Percentiles rank a stretch among this genome's conserved stretches.
Evolutionary conservation across 2,888 invertebrate genomes (phyloP).

Genomic region (Scrobipalpa atriplicella): DNA sequence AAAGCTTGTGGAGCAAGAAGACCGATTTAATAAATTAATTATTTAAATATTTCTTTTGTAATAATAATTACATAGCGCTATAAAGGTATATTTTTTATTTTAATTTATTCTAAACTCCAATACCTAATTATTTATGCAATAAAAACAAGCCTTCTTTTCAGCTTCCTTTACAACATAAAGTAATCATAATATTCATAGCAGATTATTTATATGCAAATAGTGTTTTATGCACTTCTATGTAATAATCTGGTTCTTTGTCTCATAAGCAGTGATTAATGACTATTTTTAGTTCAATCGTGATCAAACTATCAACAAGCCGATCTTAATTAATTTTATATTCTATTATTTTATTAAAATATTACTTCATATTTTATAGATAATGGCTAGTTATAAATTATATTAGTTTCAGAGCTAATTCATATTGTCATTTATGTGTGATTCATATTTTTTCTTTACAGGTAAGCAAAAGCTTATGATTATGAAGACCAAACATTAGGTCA

Average conservation of each 20-base stretch:
- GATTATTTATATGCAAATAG: neutral
- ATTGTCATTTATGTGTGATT: too few species aligned
- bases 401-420: too few species aligned
- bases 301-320: conserved; percentile 36
- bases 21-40: too few species aligned
- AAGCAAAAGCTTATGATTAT: neutral
- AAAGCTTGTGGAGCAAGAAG: too few species aligned
- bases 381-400: neutral
- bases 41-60: too few species aligned
- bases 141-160: too few species aligned
- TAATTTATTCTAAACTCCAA: too few species aligned
- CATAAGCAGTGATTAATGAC: conserved; percentile 23
- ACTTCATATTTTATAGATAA: neutral
- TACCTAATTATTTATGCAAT: too few species aligned
- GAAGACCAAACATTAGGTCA: neutral
- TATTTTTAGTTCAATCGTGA: conserved; percentile 41
- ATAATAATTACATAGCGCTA: too few species aligned
- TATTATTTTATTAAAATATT: neutral
- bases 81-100: too few species aligned
- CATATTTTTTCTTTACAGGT: conserved; percentile 3
- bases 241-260: conserved; percentile 27
- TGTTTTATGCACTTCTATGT: neutral
- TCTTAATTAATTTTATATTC: neutral
- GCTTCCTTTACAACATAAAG: too few species aligned
- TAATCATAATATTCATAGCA: neutral